phyloP scores from a whole-genome alignment of 2,888 invertebrate genomes.

The Diploptera punctata region DNA sequence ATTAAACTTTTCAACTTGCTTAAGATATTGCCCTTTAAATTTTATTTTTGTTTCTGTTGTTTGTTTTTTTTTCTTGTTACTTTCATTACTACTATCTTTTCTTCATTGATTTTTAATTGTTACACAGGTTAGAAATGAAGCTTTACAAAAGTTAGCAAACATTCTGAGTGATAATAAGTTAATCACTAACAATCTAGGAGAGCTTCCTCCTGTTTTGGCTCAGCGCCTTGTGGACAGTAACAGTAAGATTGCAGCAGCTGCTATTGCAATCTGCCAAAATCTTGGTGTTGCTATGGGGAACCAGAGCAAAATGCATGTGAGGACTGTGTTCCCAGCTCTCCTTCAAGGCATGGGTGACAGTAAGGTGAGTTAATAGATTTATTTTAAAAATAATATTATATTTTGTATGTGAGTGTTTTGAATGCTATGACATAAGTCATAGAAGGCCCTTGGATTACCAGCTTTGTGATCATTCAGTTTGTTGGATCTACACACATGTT shows the following conservation, averaged over 20 bases:
- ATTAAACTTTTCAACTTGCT: no score
- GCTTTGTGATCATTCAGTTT: no score
- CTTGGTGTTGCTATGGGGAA: slow-evolving; percentile 85
- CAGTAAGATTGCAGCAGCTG: slow-evolving; percentile 86
- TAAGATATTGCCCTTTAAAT: no score
- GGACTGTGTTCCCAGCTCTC: slow-evolving; percentile 84
- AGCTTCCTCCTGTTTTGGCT: slow-evolving; percentile 79
- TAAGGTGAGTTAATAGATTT: slow-evolving; percentile 64
- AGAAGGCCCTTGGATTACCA: no score
- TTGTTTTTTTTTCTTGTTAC: no score
- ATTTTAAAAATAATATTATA: background rate
- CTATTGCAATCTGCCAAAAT: slow-evolving; percentile 82
- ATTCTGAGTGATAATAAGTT: slow-evolving; percentile 79
- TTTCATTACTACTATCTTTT: no score
- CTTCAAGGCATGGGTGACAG: slow-evolving; percentile 67
- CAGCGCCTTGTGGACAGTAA: slow-evolving; percentile 87
- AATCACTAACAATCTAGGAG: slow-evolving; percentile 84
- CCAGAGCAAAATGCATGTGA: slow-evolving; percentile 78
- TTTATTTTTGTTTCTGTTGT: no score
- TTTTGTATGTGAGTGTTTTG: no score
- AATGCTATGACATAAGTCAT: no score
- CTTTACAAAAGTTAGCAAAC: slow-evolving; percentile 71
- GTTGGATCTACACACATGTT: no score
- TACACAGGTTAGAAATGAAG: slow-evolving; percentile 76
- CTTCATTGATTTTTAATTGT: no score